Evolutionary conservation across 2,113 vertebrate species (phyloP), one percentile per base, ranked within the genome.

Genomic region (Labeo catla): DNA sequence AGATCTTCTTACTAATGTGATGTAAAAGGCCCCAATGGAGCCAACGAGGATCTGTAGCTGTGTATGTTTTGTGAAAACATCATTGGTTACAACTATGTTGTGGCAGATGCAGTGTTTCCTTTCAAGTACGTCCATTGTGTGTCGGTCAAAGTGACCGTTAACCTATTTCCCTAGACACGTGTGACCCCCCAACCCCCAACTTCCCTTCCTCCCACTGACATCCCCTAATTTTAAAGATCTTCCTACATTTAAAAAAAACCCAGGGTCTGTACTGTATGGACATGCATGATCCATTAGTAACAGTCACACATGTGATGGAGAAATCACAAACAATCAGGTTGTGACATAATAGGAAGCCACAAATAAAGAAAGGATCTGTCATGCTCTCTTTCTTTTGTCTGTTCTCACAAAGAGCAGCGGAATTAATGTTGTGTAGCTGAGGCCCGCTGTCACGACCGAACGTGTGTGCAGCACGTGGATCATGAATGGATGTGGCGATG

Each of bases 341-440:
- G 21, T 28, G 87, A 90, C 86, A 93, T 91, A 91, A 92, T 76
- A 80, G 86, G 81, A 79, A 76, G 89, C 87, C 90, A 81, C 89
- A 83, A 89, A 93, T 92, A 91, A 92, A 93, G 93, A 89, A 88
- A 90, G 92, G 89, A 90, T 93, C 85, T 49, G 72, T 76, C 45
- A 76, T 0, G 90, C 88, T 89, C 82, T 86, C 90, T 90, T 59
- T 63, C 85, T 92, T 87, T 94, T 95, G 93, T 95, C 89, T 87
- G 90, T 89, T 88, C 89, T 89, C 91, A 95, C 92, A 95, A 95
- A 94, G 91, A 89, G 91, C 92, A 88, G 80, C 76, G 89, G 91
- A 94, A 91, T 93, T 93, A 87, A 93, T 94, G 92, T 93, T 93
- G 87, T 78, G 81, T 90, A 82, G 68, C 85, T 74, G 68, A 73